phyloP scores from a whole-genome alignment of 2,888 invertebrate genomes.

The Linnaemya tessellans region DNA sequence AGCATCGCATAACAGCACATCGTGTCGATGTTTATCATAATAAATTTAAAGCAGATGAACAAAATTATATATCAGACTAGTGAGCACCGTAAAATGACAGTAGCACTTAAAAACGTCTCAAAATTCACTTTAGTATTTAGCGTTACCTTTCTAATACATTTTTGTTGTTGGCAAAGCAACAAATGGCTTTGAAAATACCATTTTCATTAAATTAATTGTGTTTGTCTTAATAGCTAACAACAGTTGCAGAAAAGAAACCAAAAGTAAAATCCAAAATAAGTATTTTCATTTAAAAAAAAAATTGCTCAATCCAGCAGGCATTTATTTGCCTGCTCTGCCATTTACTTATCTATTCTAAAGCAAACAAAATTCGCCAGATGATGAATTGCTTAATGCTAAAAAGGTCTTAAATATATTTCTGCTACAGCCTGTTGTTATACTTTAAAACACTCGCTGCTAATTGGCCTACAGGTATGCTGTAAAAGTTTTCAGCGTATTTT shows the following conservation, averaged over 20 bases:
- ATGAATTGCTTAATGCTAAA: conserved; percentile 41
- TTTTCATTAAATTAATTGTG: conserved; percentile 63
- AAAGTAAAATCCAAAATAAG: not conserved
- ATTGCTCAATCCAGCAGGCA: not conserved
- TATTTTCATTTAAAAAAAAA: conserved; percentile 5
- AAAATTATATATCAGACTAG: too few relatives aligned
- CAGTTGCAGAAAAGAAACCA: not conserved
- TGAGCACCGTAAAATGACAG: too few relatives aligned
- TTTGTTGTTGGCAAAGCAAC: too few relatives aligned
- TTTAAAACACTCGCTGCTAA: conserved; percentile 50
- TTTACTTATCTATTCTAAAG: not conserved
- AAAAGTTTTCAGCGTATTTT: conserved; percentile 40
- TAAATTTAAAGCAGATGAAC: too few relatives aligned
- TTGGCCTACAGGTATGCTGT: conserved; percentile 65
- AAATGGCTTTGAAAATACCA: too few relatives aligned
- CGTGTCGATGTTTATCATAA: too few relatives aligned
- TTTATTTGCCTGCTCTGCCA: not conserved
- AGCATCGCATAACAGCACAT: too few relatives aligned
- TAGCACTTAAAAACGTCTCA: too few relatives aligned
- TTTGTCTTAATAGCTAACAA: not conserved
- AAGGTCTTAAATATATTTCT: conserved; percentile 11
- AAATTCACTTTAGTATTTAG: too few relatives aligned
- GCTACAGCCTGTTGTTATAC: conserved; percentile 40
- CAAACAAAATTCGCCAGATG: not conserved
- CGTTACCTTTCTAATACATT: too few relatives aligned